A percentile compares a stretch with the other conserved stretches of the same genome.
These are phyloP conservation scores for Acropternis orthonyx DNA, from an alignment of 2,797 vertebrate genomes.

Conservation along the genomic window DNA sequence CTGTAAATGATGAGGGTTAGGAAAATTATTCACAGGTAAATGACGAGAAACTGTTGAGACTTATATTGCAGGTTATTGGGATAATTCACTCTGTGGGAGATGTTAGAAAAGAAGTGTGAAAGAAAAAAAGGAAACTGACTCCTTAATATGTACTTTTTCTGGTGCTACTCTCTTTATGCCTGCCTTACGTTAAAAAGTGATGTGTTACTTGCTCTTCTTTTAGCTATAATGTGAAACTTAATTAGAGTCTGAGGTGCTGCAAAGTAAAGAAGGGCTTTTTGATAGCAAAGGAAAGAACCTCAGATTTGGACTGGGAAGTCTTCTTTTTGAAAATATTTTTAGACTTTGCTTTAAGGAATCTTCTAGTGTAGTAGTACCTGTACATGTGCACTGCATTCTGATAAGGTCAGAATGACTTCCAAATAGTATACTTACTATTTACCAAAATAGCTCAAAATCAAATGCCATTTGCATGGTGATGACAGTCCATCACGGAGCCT, in stretches of 20 bases:
- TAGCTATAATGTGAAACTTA: constrained; percentile 1
- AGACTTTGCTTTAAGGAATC: not conserved
- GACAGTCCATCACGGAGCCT: not conserved
- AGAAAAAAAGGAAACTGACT: not conserved
- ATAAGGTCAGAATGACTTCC: not conserved
- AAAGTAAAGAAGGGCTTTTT: not conserved
- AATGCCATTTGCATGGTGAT: not conserved
- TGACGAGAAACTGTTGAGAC: fast-evolving
- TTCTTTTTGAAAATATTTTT: not conserved
- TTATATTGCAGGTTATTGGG: not conserved
- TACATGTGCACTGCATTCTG: not conserved
- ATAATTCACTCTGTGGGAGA: not conserved
- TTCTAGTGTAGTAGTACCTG: not conserved
- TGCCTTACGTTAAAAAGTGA: not conserved
- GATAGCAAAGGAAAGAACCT: not conserved
- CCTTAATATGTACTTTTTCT: not conserved
- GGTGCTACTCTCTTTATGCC: not conserved
- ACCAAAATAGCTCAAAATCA: not conserved
- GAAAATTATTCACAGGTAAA: not conserved
- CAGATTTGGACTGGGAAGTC: not conserved
- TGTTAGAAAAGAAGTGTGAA: not conserved
- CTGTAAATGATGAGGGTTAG: not conserved
- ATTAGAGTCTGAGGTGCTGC: not conserved
- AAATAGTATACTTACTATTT: constrained; percentile 2
- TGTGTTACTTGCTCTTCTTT: not conserved